Evolutionary conservation across 2,797 vertebrate genomes (phyloP).

Genomic region (Lepus oiostolus): DNA sequence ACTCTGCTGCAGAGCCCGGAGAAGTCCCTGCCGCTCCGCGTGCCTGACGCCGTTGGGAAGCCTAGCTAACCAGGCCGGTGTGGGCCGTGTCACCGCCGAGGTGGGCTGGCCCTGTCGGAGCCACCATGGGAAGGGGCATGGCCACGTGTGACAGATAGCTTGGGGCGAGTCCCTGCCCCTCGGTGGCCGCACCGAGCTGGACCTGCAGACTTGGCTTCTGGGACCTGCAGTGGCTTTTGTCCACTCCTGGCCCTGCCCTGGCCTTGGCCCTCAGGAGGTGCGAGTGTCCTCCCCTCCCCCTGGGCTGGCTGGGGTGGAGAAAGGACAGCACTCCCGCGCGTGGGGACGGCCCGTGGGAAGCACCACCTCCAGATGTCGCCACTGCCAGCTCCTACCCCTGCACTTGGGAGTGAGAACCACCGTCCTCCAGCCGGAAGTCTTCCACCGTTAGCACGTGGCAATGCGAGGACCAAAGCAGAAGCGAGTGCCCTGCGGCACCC

Average conservation of each 20-base stretch:
- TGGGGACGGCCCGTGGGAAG: neutral
- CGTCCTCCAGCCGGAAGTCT: neutral
- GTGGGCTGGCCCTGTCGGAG: neutral
- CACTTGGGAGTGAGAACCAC: neutral
- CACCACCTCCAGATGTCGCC: neutral
- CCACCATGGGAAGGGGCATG: neutral
- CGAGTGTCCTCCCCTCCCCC: neutral
- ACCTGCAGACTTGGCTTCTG: neutral
- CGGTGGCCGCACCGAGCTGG: neutral
- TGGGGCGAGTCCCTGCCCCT: neutral
- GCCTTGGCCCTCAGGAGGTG: neutral
- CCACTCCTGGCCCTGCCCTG: neutral
- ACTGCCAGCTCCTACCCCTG: neutral
- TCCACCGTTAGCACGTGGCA: neutral
- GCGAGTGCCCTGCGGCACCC: too few relatives aligned
- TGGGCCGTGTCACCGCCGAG: neutral
- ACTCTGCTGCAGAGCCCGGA: constrained; percentile 69
- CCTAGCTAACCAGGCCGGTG: constrained; percentile 50
- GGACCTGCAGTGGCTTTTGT: neutral
- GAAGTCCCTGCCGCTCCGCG: constrained; percentile 81
- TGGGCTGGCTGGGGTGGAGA: neutral
- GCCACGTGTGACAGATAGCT: neutral
- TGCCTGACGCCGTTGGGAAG: constrained; percentile 83
- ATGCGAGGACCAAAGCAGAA: too few relatives aligned
- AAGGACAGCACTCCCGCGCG: neutral